A percentile compares a stretch with the other conserved stretches of the same genome.
Conservation (phyloP, 2,113 vertebrate species). For the Hemiprocne comata region DNA sequence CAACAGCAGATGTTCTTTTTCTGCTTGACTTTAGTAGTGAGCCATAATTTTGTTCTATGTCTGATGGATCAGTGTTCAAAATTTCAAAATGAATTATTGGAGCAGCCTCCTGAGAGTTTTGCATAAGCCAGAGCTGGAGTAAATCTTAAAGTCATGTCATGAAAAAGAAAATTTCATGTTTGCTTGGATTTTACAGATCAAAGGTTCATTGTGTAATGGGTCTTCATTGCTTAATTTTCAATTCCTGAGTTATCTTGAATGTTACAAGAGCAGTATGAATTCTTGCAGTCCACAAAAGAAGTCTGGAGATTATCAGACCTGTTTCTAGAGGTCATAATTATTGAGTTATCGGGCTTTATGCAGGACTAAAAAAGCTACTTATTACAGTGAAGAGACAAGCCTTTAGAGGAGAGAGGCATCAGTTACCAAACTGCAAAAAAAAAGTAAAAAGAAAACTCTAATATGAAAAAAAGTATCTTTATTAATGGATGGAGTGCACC, state of each 20-base stretch:
- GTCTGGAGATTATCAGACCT: conserved; percentile 32
- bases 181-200: conserved; percentile 52
- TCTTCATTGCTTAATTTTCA: conserved; percentile 25
- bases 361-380: neutral
- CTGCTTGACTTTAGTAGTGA: conserved; percentile 39
- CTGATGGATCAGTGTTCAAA: conserved; percentile 42
- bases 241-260: conserved; percentile 29
- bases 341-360: neutral
- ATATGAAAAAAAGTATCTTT: neutral
- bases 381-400: neutral
- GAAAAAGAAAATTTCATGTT: conserved; percentile 37
- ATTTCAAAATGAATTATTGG: conserved; percentile 51
- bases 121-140: conserved; percentile 45
- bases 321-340: conserved; percentile 2
- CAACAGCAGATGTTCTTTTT: conserved; percentile 65
- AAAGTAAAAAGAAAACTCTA: neutral
- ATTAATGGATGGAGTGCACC: neutral
- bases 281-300: conserved; percentile 17
- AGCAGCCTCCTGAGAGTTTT: conserved; percentile 42
- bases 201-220: conserved; percentile 32
- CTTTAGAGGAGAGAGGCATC: neutral
- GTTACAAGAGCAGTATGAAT: neutral
- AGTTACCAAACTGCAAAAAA: neutral
- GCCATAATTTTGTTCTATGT: conserved; percentile 40
- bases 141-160: conserved; percentile 48